Percentiles rank a stretch among this genome's conserved stretches.
Evolutionary conservation across 2,797 vertebrate genomes (phyloP).

Genomic region (Hemitrygon akajei): DNA sequence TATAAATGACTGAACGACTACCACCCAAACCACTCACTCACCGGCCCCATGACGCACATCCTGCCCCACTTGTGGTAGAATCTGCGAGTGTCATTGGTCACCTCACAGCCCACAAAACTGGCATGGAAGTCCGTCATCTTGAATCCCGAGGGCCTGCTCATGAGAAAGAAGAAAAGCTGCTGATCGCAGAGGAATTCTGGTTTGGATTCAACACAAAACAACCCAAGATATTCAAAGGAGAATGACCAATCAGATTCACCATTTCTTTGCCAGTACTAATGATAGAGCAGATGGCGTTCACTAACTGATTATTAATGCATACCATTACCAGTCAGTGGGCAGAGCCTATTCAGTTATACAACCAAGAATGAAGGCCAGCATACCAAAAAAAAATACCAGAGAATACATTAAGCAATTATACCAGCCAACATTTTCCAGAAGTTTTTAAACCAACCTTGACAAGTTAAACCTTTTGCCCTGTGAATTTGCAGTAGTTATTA

Average conservation of each 20-base stretch:
- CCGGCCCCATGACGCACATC: too few species aligned
- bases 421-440: conserved; percentile 3
- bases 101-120: too few species aligned
- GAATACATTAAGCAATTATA: background rate
- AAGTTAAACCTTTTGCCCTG: background rate
- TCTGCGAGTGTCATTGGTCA: too few species aligned
- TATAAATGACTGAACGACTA: too few species aligned
- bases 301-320: conserved; percentile 36
- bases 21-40: too few species aligned
- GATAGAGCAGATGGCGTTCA: conserved; percentile 24
- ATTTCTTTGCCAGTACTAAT: conserved; percentile 8
- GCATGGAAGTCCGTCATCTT: too few species aligned
- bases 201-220: background rate
- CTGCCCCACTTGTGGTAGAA: too few species aligned
- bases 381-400: background rate
- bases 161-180: too few species aligned
- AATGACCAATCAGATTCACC: conserved; percentile 26
- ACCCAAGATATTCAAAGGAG: background rate
- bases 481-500: conserved; percentile 12
- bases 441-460: background rate
- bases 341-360: background rate
- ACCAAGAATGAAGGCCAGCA: background rate
- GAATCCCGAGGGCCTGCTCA: too few species aligned
- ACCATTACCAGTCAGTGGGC: conserved; percentile 4
- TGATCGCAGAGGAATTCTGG: background rate